These are phyloP conservation scores for Spilogale gracilis DNA, from an alignment of 2,113 vertebrate genomes.

Conservation along the genomic window DNA sequence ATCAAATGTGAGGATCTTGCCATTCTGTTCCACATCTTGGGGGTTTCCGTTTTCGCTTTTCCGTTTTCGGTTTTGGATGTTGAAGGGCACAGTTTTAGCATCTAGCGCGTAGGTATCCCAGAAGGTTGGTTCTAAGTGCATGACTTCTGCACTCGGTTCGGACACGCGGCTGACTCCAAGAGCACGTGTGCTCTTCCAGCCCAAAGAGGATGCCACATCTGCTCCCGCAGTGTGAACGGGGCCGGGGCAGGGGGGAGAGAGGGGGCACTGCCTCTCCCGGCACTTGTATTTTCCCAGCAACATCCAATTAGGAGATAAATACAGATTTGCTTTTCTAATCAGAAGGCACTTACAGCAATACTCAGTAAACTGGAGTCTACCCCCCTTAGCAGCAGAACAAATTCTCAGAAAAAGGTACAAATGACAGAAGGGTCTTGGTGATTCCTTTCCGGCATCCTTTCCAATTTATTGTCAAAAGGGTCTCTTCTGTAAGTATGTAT, in stretches of 20 bases:
- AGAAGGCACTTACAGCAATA: background rate
- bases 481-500: background rate
- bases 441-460: background rate
- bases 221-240: background rate
- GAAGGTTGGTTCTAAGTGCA: background rate
- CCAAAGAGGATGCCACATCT: background rate
- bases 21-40: background rate
- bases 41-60: background rate
- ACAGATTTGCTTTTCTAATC: constrained; percentile 21
- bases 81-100: background rate
- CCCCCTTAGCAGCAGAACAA: background rate
- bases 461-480: background rate
- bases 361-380: background rate
- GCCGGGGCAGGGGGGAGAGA: background rate
- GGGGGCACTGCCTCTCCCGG: fast-evolving
- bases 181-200: background rate
- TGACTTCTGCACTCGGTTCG: background rate
- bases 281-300: background rate
- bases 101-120: background rate
- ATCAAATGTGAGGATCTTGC: background rate
- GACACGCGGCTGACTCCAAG: background rate
- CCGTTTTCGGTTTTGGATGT: background rate
- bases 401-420: background rate
- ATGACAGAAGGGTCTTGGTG: background rate
- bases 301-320: background rate